Conservation (phyloP, 2,888 invertebrate genomes). For the Sussaba pulchella region DNA sequence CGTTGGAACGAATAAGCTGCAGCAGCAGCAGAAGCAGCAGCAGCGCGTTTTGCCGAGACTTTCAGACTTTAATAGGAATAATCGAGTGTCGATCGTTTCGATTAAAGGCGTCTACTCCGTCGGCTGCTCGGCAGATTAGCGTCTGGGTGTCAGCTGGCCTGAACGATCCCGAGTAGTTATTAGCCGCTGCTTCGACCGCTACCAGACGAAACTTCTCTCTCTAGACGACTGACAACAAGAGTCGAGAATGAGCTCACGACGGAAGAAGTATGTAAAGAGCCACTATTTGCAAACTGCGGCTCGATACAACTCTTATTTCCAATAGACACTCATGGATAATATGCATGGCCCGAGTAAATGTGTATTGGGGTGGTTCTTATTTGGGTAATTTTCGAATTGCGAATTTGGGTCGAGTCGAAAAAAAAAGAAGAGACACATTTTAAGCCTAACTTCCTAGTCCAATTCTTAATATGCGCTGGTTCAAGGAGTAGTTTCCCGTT, state of each 20-base stretch:
- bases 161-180: slow-evolving; percentile 34
- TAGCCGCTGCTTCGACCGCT: slow-evolving; percentile 3
- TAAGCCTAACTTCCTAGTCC: too few relatives aligned
- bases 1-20: not conserved
- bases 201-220: not conserved
- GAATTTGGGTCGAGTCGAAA: too few relatives aligned
- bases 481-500: too few relatives aligned
- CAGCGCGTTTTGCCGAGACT: slow-evolving; percentile 1
- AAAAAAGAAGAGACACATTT: too few relatives aligned
- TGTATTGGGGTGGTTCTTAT: too few relatives aligned
- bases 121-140: slow-evolving; percentile 48
- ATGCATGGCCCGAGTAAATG: too few relatives aligned
- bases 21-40: not conserved
- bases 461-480: too few relatives aligned
- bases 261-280: not conserved
- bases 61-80: slow-evolving; percentile 76
- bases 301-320: slow-evolving; percentile 7
- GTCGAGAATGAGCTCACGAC: not conserved
- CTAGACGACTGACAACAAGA: not conserved
- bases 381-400: too few relatives aligned
- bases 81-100: slow-evolving; percentile 79
- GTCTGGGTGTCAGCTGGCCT: slow-evolving; percentile 47
- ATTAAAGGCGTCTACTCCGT: slow-evolving; percentile 73
- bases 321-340: too few relatives aligned
- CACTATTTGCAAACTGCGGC: not conserved